Conservation (phyloP, 2,888 invertebrate species). For the Idaea straminata region DNA sequence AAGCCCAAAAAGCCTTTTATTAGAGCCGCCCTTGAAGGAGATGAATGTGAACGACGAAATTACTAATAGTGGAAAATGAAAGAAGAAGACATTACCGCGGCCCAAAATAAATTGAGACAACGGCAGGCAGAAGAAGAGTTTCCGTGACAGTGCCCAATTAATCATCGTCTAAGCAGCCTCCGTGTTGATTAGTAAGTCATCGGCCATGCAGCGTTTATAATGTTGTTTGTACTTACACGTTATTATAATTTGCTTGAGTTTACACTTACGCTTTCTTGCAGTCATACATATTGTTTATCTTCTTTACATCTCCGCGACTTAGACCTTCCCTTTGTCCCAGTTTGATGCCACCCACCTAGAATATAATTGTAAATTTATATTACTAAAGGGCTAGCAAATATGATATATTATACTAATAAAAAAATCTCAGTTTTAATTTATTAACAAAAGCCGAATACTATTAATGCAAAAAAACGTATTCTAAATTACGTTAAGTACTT, state of each 20-base stretch:
- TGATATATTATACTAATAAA: neutral
- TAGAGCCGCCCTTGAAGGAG: too few species aligned
- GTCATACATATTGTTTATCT: slow-evolving; percentile 88
- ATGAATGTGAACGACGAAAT: too few species aligned
- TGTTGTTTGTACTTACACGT: neutral
- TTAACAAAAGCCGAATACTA: neutral
- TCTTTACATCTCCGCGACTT: slow-evolving; percentile 85
- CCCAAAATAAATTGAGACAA: too few species aligned
- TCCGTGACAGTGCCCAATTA: too few species aligned
- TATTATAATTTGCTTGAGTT: neutral
- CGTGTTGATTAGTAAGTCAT: slow-evolving; percentile 3
- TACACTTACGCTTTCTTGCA: slow-evolving; percentile 78
- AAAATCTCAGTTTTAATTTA: neutral
- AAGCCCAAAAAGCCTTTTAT: too few species aligned
- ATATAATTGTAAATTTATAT: slow-evolving; percentile 6
- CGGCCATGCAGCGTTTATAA: slow-evolving; percentile 2
- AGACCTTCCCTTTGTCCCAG: slow-evolving; percentile 89
- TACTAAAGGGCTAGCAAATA: neutral
- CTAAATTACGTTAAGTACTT: too few species aligned
- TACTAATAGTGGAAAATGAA: too few species aligned
- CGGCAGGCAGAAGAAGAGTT: too few species aligned
- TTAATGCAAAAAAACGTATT: too few species aligned
- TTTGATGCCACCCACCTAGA: slow-evolving; percentile 61
- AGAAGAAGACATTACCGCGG: too few species aligned
- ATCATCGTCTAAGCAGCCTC: too few species aligned